A percentile compares a stretch with the other conserved stretches of the same genome.
These are phyloP conservation scores for Anthonomus grandis DNA, from an alignment of 1,140 invertebrate genomes.

Conservation along the genomic window DNA sequence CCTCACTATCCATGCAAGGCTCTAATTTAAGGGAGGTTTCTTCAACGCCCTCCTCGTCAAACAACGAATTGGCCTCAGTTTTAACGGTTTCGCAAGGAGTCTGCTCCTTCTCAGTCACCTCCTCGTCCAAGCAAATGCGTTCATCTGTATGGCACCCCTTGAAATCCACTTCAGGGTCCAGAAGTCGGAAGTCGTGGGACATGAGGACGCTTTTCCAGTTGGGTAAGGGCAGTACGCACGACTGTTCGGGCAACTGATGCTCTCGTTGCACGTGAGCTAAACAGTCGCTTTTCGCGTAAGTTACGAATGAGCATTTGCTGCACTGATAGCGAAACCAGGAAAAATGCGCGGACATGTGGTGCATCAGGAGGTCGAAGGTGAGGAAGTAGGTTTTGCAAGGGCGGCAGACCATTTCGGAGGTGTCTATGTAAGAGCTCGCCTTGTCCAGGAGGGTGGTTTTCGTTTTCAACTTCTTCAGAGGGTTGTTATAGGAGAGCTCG, in stretches of 20 bases:
- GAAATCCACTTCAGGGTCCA: conserved; percentile 6
- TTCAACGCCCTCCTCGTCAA: conserved; percentile 5
- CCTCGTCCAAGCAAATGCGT: background rate
- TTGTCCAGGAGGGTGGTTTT: background rate
- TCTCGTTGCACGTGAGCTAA: conserved; percentile 45
- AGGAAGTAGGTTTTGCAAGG: conserved; percentile 46
- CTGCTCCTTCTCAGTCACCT: background rate
- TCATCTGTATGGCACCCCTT: conserved; percentile 19
- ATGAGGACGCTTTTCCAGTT: conserved; percentile 36
- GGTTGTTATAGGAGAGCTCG: background rate
- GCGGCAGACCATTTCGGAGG: conserved; percentile 42
- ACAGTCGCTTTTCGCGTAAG: conserved; percentile 47
- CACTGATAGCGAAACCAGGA: conserved; percentile 51
- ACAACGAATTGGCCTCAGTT: background rate
- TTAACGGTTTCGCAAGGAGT: background rate
- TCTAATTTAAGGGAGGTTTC: background rate
- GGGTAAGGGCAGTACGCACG: conserved; percentile 43
- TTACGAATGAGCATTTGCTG: conserved; percentile 48
- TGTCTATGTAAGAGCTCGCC: conserved; percentile 26
- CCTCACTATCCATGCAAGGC: background rate
- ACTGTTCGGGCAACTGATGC: conserved; percentile 44
- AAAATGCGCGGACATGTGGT: conserved; percentile 51
- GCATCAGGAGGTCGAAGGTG: conserved; percentile 42
- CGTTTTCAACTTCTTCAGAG: background rate
- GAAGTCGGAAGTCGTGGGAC: conserved; percentile 32